Conservation (phyloP, 2,113 vertebrate genomes). For the Microtus pennsylvanicus region DNA sequence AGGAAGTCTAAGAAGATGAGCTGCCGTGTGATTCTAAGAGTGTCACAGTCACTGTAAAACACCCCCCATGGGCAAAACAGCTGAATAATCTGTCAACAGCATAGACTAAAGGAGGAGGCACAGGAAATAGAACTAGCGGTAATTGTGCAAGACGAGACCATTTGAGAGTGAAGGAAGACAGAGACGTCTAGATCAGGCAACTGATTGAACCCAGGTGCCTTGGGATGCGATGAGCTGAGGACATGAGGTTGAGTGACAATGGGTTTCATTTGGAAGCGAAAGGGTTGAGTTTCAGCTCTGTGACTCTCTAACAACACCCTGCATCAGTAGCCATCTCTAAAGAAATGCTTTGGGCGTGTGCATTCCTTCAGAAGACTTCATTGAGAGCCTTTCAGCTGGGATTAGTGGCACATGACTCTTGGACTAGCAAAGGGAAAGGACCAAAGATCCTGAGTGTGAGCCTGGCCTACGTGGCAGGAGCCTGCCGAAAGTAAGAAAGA, state of each 20-base stretch:
- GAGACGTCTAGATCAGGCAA: background rate
- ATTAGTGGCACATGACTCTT: background rate
- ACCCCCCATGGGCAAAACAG: background rate
- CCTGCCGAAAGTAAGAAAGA: background rate
- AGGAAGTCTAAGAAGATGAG: background rate
- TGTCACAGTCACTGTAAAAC: conserved; percentile 5
- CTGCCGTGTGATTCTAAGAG: background rate
- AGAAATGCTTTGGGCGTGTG: background rate
- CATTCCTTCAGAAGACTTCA: conserved; percentile 27
- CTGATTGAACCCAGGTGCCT: background rate
- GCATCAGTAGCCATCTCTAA: background rate
- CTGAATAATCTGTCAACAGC: background rate
- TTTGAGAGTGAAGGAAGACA: background rate
- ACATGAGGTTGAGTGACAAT: background rate
- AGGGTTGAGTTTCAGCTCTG: background rate
- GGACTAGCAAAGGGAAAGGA: background rate
- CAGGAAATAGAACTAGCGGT: background rate
- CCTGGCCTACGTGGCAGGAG: background rate
- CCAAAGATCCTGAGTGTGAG: background rate
- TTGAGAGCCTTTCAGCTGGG: background rate
- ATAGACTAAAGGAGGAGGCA: background rate
- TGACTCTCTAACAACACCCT: background rate
- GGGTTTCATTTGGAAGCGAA: background rate
- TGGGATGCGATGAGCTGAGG: background rate
- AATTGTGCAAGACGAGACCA: background rate